Evolutionary conservation across 2,113 vertebrate species (phyloP), one percentile per base, ranked within the genome.

Genomic region (Ammospiza caudacuta): DNA sequence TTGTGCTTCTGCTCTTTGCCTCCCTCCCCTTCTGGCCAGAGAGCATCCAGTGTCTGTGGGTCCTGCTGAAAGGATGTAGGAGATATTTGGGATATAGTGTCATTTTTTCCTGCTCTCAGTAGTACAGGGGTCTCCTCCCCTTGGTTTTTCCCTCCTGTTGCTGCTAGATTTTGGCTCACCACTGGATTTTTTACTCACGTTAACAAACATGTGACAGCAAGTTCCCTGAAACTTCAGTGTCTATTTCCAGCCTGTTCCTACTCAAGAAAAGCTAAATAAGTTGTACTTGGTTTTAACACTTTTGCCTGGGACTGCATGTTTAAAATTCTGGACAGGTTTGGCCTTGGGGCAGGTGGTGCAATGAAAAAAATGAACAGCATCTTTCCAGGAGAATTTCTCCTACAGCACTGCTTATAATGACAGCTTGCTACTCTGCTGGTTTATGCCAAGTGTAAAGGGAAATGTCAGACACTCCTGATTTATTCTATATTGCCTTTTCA

Each of bases 291-390:
- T 74, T 94, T 87, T 90, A 78, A 91, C 43, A 64, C 39, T 78
- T 90, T 54, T 91, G 61, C 35, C 22, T 69, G n/a, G 31, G 35
- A 86, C 27, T 51, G 47, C 46, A 41, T 79, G 24, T 90, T 97
- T 94, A 74, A 95, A 92, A 96, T 95, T 89, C 93, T 82, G 66
- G 66, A 74, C 55, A 68, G 33, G 51, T 93, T 90, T 87, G 51
- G 72, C 84, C 73, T 87, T 76, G 6, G 62, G 84, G 78, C 85
- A 84, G 61, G 73, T 85, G 76, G 43, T 78, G 35, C 79, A 69
- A 33, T 78, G 64, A 73, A n/a, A 79, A 79, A 94, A 95, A 67
- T 73, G 70, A 92, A 69, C 72, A 47, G 46, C 58, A 67, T 77
- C 35, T 72, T 91, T 94, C 29, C 77, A 90, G 63, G 8, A 89